Conservation (phyloP, 1,140 invertebrate genomes). For the Calliopsis andreniformis region DNA sequence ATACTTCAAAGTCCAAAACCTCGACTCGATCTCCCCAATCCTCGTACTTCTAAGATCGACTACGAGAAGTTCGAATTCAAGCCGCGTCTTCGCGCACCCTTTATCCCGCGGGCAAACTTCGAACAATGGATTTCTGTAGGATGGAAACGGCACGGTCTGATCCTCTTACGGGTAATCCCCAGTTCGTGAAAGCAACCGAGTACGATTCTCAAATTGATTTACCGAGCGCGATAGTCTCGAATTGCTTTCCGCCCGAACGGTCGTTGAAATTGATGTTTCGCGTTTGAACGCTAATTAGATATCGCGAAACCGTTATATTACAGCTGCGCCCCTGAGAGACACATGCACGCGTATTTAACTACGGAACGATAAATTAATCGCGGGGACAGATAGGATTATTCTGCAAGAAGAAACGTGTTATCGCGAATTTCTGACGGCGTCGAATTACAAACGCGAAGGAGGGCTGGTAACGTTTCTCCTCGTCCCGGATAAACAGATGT, state of each 20-base stretch:
- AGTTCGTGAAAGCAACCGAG: slow-evolving; percentile 5
- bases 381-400: background rate
- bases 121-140: slow-evolving; percentile 26
- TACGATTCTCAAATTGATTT: background rate
- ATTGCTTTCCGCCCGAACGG: slow-evolving; percentile 9
- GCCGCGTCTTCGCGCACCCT: background rate
- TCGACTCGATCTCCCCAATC: too few species aligned
- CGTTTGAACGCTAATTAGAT: background rate
- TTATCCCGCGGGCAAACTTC: background rate
- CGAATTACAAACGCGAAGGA: background rate
- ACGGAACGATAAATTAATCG: background rate
- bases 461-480: too few species aligned
- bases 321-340: background rate
- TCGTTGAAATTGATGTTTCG: background rate
- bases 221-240: background rate
- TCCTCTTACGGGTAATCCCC: slow-evolving; percentile 39
- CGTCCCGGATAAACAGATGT: slow-evolving; percentile 10
- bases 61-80: too few species aligned
- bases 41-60: background rate
- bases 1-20: too few species aligned
- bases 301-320: background rate
- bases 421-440: slow-evolving; percentile 14
- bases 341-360: background rate
- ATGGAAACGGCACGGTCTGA: slow-evolving; percentile 37
- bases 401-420: background rate